Percentiles rank a stretch among this genome's conserved stretches.
Conservation (phyloP, 2,113 vertebrate genomes). For the Microtus ochrogaster region DNA sequence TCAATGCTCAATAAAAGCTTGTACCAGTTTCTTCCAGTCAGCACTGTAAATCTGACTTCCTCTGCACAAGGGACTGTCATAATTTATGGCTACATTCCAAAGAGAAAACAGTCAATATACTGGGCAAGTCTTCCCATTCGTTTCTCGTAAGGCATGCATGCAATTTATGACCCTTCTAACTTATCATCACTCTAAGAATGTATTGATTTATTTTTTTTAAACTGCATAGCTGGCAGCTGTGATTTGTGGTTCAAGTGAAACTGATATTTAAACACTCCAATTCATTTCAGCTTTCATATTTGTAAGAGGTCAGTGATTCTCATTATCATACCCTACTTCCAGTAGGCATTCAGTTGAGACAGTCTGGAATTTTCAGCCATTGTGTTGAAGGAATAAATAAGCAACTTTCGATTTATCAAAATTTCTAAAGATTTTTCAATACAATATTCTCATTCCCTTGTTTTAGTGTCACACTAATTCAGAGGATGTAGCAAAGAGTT, state of each 20-base stretch:
- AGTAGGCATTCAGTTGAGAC: background rate
- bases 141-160: conserved; percentile 39
- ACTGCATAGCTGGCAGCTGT: background rate
- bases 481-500: background rate
- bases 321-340: background rate
- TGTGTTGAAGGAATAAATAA: background rate
- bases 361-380: conserved; percentile 12
- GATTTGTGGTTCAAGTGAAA: conserved; percentile 50
- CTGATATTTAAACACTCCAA: conserved; percentile 59
- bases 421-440: background rate
- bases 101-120: conserved; percentile 52
- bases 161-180: conserved; percentile 58
- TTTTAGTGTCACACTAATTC: background rate
- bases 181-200: conserved; percentile 48
- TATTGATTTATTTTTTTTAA: conserved; percentile 73
- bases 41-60: conserved; percentile 37
- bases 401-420: background rate
- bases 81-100: conserved; percentile 59
- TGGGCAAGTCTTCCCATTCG: background rate
- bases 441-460: background rate
- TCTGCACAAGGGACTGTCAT: background rate
- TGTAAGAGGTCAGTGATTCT: conserved; percentile 28
- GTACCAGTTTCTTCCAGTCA: background rate
- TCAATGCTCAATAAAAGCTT: conserved; percentile 24
- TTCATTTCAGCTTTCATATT: conserved; percentile 38